A percentile compares a stretch with the other conserved stretches of the same genome.
Conservation (phyloP, 2,888 invertebrate species). For the Xylota segnis region DNA sequence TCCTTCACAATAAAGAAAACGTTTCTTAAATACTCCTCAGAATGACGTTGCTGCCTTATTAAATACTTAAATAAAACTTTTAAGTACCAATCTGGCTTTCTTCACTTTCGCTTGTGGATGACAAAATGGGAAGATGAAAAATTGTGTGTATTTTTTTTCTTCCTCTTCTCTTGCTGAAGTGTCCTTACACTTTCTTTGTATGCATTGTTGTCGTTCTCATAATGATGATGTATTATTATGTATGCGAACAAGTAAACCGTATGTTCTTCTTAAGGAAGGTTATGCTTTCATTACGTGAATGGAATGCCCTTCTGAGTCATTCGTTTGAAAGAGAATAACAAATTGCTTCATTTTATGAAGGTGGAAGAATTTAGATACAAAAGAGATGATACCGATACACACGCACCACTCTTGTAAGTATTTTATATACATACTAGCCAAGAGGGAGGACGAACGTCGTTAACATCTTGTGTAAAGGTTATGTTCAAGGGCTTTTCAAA, state of each 20-base stretch:
- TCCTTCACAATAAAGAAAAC: not conserved
- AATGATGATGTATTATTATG: conserved; percentile 1
- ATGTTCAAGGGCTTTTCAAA: conserved; percentile 24
- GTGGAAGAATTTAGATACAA: conserved; percentile 31
- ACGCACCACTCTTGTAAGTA: not conserved
- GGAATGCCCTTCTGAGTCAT: conserved; percentile 7
- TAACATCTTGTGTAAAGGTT: conserved; percentile 14
- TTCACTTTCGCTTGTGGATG: conserved; percentile 41
- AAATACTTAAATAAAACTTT: conserved; percentile 36
- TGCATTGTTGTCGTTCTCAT: conserved; percentile 20
- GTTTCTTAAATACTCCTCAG: conserved; percentile 5
- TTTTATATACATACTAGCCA: not conserved
- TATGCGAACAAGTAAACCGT: not conserved
- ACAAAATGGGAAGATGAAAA: conserved; percentile 18
- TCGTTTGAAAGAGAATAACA: conserved; percentile 15
- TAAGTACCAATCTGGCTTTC: conserved; percentile 43
- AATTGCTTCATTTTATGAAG: conserved; percentile 24
- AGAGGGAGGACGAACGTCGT: not conserved
- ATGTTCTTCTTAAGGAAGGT: conserved; percentile 8
- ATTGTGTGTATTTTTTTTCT: conserved; percentile 12
- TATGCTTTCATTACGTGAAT: conserved; percentile 3
- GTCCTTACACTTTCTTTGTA: conserved; percentile 17
- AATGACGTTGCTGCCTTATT: conserved; percentile 26
- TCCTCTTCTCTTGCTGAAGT: conserved; percentile 18
- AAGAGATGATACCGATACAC: conserved; percentile 1